These are phyloP conservation scores for Sciurus carolinensis DNA, from an alignment of 2,797 vertebrate genomes.

Conservation along the genomic window DNA sequence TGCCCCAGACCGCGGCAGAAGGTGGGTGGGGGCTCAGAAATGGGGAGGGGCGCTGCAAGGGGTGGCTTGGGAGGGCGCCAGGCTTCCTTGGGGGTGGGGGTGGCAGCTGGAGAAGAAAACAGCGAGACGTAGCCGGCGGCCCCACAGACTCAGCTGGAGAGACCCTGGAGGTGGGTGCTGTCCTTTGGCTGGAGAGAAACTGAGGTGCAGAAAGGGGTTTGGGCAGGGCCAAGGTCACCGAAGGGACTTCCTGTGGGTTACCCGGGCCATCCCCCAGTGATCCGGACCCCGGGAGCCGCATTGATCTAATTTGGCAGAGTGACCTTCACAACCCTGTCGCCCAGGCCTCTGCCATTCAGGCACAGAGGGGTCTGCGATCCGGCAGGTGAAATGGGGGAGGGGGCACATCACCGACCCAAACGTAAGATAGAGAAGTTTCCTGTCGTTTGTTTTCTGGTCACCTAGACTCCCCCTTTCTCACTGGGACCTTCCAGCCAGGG, in stretches of 20 bases:
- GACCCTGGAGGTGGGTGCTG: conserved; percentile 60
- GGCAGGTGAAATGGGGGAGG: background rate
- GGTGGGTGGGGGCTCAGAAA: conserved; percentile 48
- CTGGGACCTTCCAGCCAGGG: conserved; percentile 27
- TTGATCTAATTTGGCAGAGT: conserved; percentile 20
- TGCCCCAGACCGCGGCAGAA: background rate
- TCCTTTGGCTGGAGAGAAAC: background rate
- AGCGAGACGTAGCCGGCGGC: background rate
- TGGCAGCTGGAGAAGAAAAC: background rate
- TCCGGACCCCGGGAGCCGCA: conserved; percentile 1
- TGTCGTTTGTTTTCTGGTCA: conserved; percentile 10
- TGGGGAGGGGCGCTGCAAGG: background rate
- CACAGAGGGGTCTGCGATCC: background rate
- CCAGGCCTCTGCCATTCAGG: background rate
- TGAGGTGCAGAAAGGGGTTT: background rate
- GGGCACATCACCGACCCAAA: background rate
- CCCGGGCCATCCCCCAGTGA: background rate
- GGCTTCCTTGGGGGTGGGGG: background rate
- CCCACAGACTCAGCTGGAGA: background rate
- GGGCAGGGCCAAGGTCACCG: background rate
- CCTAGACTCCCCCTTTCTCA: background rate
- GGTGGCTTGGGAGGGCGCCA: conserved; percentile 5
- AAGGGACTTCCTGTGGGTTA: background rate
- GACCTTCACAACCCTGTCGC: conserved; percentile 67
- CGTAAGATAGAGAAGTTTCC: conserved; percentile 60